These are phyloP conservation scores for Amphiprion percula DNA, from an alignment of 2,113 vertebrate species.

Conservation along the genomic window DNA sequence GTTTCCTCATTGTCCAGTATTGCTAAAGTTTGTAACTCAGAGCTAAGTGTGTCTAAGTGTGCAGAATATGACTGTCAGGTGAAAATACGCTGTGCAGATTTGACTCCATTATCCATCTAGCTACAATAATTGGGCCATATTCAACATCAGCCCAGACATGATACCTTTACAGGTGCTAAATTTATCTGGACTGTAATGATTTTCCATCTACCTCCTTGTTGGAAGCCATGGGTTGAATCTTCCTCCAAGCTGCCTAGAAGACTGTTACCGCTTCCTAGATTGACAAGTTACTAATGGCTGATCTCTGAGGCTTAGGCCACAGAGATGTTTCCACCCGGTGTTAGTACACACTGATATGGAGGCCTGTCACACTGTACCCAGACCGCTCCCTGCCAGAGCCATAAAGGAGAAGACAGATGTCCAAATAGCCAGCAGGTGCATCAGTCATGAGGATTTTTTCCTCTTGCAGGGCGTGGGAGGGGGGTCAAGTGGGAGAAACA, in stretches of 20 bases:
- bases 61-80: constrained; percentile 48
- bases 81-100: constrained; percentile 60
- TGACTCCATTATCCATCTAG: constrained; percentile 70
- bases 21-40: constrained; percentile 41
- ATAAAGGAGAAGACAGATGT: constrained; percentile 80
- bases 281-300: constrained; percentile 83
- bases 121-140: constrained; percentile 69
- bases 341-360: constrained; percentile 70
- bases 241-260: constrained; percentile 65
- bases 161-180: constrained; percentile 66
- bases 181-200: constrained; percentile 76
- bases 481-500: constrained; percentile 65
- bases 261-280: constrained; percentile 63
- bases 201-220: constrained; percentile 68
- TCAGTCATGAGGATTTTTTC: constrained; percentile 73
- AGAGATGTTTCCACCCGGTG: constrained; percentile 70
- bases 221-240: constrained; percentile 58
- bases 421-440: constrained; percentile 78
- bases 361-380: constrained; percentile 75
- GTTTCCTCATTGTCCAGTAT: constrained; percentile 43
- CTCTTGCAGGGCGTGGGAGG: constrained; percentile 25
- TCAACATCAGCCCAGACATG: constrained; percentile 46
- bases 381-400: constrained; percentile 64
- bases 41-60: constrained; percentile 17
- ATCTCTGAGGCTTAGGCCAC: constrained; percentile 71